Percentiles rank a stretch among this genome's conserved stretches.
phyloP scores from a whole-genome alignment of 2,113 vertebrate species.

The Chunga burmeisteri region DNA sequence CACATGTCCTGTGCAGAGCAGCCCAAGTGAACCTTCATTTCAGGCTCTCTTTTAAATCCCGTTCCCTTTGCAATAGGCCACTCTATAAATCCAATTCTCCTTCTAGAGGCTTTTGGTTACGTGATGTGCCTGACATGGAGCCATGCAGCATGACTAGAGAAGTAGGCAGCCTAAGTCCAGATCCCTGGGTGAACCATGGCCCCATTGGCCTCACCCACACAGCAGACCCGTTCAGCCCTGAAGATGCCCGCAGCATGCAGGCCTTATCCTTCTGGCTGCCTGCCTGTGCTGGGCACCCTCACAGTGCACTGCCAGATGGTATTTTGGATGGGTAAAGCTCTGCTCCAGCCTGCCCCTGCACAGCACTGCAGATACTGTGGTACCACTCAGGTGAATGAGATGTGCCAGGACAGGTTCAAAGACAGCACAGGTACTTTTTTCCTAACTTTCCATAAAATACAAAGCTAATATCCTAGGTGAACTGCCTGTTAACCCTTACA shows the following conservation, averaged over 20 bases:
- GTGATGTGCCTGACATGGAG: accelerated
- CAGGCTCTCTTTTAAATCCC: background rate
- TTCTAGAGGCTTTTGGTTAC: background rate
- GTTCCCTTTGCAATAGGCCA: background rate
- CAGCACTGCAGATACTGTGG: no score
- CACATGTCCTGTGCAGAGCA: background rate
- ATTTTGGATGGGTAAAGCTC: background rate
- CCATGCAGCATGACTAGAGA: background rate
- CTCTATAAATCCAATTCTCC: background rate
- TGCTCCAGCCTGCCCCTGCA: background rate
- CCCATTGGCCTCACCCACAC: background rate
- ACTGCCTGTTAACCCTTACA: background rate
- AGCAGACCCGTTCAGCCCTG: background rate
- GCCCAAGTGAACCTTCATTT: background rate
- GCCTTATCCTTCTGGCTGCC: background rate
- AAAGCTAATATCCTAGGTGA: background rate
- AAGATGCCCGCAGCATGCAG: accelerated
- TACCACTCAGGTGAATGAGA: background rate
- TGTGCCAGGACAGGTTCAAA: background rate
- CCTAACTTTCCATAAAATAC: background rate
- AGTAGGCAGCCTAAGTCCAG: background rate
- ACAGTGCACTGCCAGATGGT: background rate
- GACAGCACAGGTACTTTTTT: background rate
- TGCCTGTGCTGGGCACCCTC: background rate
- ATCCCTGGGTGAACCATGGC: accelerated